These are phyloP conservation scores for Octodon degus DNA, from an alignment of 2,113 vertebrate genomes.

Conservation along the genomic window DNA sequence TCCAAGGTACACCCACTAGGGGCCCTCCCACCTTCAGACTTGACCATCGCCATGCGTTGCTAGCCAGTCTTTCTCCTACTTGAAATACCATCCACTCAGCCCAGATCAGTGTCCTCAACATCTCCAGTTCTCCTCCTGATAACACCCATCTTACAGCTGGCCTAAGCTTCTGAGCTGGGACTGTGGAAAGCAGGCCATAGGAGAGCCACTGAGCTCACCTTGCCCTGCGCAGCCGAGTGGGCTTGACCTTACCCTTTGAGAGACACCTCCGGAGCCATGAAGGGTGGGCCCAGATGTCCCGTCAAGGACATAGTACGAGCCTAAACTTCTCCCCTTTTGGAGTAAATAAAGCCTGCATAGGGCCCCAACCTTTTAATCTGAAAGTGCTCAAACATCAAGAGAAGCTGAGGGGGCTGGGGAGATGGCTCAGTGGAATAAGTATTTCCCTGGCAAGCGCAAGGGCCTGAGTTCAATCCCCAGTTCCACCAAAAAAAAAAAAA, in stretches of 20 bases:
- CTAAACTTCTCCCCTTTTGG: background rate
- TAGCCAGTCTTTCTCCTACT: background rate
- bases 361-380: background rate
- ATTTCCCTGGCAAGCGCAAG: too few species aligned
- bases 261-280: too few species aligned
- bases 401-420: too few species aligned
- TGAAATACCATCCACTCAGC: background rate
- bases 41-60: background rate
- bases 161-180: background rate
- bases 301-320: background rate
- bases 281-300: too few species aligned
- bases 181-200: background rate
- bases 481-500: too few species aligned
- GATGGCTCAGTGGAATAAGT: too few species aligned
- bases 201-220: background rate
- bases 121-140: background rate
- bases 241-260: too few species aligned
- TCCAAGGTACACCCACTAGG: background rate
- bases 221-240: background rate
- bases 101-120: background rate
- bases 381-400: background rate
- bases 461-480: too few species aligned
- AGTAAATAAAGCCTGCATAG: too few species aligned
- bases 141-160: background rate
- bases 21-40: background rate